These are phyloP conservation scores for Zele albiditarsus DNA, from an alignment of 2,888 invertebrate species.

Conservation along the genomic window DNA sequence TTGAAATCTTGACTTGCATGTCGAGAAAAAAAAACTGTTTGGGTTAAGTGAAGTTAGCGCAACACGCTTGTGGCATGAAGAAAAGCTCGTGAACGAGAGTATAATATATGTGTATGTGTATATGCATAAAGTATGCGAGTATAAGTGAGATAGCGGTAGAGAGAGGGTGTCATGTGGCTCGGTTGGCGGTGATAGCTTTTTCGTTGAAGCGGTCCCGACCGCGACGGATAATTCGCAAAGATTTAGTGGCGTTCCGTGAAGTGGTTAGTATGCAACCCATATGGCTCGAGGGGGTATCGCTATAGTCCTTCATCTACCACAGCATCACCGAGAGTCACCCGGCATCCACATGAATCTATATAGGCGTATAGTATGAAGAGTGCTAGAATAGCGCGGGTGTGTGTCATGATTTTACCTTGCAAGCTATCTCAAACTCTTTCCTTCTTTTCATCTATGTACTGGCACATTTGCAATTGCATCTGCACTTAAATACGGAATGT, in stretches of 20 bases:
- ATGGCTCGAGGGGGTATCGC: constrained; percentile 47
- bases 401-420: constrained; percentile 21
- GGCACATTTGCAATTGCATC: too few species aligned
- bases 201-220: constrained; percentile 26
- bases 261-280: constrained; percentile 62
- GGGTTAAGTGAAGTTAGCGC: constrained; percentile 8
- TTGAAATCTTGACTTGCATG: not conserved
- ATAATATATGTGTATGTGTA: constrained; percentile 6
- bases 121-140: constrained; percentile 4
- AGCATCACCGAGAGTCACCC: constrained; percentile 15
- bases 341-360: constrained; percentile 16
- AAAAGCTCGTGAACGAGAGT: constrained; percentile 4
- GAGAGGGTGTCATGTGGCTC: constrained; percentile 23
- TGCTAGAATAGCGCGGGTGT: not conserved
- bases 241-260: constrained; percentile 58
- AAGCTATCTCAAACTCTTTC: not conserved
- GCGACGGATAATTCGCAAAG: constrained; percentile 58
- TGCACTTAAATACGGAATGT: too few species aligned
- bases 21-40: not conserved
- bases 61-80: constrained; percentile 15
- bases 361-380: constrained; percentile 2
- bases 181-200: constrained; percentile 36
- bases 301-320: constrained; percentile 44
- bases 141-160: not conserved
- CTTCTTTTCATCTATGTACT: not conserved